A percentile compares a stretch with the other conserved stretches of the same genome.
These are phyloP conservation scores for Cololabis saira DNA, from an alignment of 2,113 vertebrate genomes.

Conservation along the genomic window DNA sequence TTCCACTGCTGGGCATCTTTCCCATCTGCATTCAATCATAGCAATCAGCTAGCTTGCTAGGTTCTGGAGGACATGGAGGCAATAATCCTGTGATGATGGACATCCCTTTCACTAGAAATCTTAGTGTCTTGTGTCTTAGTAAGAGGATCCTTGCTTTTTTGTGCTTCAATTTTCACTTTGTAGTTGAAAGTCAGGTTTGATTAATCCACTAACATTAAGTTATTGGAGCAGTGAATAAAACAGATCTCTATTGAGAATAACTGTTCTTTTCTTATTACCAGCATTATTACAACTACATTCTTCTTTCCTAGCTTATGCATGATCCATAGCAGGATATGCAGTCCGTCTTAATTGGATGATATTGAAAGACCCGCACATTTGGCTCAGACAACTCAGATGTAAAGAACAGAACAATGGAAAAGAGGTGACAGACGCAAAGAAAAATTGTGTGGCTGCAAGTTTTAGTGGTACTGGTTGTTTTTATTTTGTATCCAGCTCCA, in stretches of 20 bases:
- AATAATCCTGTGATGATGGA: constrained; percentile 47
- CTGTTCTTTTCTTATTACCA: constrained; percentile 33
- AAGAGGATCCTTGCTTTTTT: constrained; percentile 9
- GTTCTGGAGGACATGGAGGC: constrained; percentile 50
- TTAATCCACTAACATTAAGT: neutral
- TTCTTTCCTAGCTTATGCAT: constrained; percentile 6
- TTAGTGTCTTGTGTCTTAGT: constrained; percentile 1
- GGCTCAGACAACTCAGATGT: constrained; percentile 15
- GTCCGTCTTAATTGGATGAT: constrained; percentile 26
- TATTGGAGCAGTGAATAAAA: constrained; percentile 13
- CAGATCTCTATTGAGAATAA: constrained; percentile 27
- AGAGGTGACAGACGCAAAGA: constrained; percentile 18
- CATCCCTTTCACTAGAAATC: constrained; percentile 56
- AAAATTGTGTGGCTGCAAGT: neutral
- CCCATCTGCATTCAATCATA: constrained; percentile 76
- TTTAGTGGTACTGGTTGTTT: neutral
- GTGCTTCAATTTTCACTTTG: constrained; percentile 4
- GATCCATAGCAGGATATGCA: constrained; percentile 47
- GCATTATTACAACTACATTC: constrained; percentile 31
- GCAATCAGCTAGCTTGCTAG: constrained; percentile 53
- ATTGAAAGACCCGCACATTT: constrained; percentile 43
- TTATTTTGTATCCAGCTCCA: too few species aligned
- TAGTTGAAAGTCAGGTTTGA: constrained; percentile 35
- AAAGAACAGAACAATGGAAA: constrained; percentile 37
- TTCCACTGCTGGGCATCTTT: constrained; percentile 77